Evolutionary conservation across 1,140 invertebrate species (phyloP), one percentile per base, ranked within the genome.

Genomic region (Cepaea nemoralis): DNA sequence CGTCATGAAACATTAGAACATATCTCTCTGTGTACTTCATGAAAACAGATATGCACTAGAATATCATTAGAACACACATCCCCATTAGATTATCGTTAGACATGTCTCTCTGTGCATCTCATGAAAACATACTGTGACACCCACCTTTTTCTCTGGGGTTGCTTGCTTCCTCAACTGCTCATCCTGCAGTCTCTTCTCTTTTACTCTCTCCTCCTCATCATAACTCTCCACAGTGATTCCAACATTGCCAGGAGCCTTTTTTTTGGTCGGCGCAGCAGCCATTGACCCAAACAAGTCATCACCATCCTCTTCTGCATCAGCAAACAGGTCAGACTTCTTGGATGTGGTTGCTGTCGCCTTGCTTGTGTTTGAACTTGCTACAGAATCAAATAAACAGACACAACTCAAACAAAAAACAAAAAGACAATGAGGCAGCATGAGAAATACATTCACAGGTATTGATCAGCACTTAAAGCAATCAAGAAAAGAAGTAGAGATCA

Each of bases 241-340:
- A 50, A 74, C 78, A 35, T 42, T 59, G 48, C 63, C 66, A 42
- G 45, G 50, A 45, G 55, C 35, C 39, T 76, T 74, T 35, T 69
- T 74, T 31, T 37, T 59, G 27, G 35, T 31, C 24, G 40, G 22
- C 12, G 77, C 0, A 5, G 69, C 63, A 1, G 71, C 42, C 22
- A 71, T 50, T 74, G 35, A 33, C 0, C 50, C 37, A 39, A 86
- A 83, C 67, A 83, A 35, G 55, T 87, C 84, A 6, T 83, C 83
- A 0, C 86, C 86, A 0, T 86, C 85, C 33, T 84, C 83, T 74
- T 83, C 80, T 69, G 83, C 81, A 55, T 86, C 85, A 31, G 59
- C 85, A 83, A 86, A 86, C 73, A 86, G 59, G 40, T 83, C 84
- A 31, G 59, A 31, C 19, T 80, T 85, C 33, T 77, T 77, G 55